Conservation (phyloP, 2,888 invertebrate genomes). For the Catocala sponsa region DNA sequence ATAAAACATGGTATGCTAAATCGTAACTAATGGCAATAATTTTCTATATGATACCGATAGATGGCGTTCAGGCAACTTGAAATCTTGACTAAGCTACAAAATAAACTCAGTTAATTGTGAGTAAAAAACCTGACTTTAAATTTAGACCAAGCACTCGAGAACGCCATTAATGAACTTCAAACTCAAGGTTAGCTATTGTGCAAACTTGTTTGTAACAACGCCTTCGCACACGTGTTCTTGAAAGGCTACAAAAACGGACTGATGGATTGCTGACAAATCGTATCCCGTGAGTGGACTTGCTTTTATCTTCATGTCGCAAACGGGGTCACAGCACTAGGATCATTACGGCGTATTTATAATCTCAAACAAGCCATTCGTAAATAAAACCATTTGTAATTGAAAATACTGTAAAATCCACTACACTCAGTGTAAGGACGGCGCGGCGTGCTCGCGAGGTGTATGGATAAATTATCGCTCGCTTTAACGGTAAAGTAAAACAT, state of each 20-base stretch:
- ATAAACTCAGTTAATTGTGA: conserved; percentile 29
- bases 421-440: conserved; percentile 23
- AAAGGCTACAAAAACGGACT: conserved; percentile 60
- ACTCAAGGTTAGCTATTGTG: conserved; percentile 64
- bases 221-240: conserved; percentile 56
- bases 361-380: conserved; percentile 27
- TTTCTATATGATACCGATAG: background rate
- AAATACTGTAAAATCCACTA: conserved; percentile 5
- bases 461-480: background rate
- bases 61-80: conserved; percentile 12
- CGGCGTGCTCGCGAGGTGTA: conserved; percentile 10
- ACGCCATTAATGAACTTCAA: conserved; percentile 54
- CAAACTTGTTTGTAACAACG: conserved; percentile 55
- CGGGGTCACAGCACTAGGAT: conserved; percentile 45
- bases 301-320: conserved; percentile 40
- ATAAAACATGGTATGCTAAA: conserved; percentile 17
- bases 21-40: conserved; percentile 5
- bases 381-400: conserved; percentile 30
- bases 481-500: too few species aligned
- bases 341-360: conserved; percentile 41
- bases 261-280: conserved; percentile 61
- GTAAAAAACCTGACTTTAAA: conserved; percentile 38
- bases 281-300: conserved; percentile 38
- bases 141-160: conserved; percentile 42
- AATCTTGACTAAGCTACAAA: conserved; percentile 27